Conservation (phyloP, 2,888 invertebrate genomes). For the Lymantria dispar region DNA sequence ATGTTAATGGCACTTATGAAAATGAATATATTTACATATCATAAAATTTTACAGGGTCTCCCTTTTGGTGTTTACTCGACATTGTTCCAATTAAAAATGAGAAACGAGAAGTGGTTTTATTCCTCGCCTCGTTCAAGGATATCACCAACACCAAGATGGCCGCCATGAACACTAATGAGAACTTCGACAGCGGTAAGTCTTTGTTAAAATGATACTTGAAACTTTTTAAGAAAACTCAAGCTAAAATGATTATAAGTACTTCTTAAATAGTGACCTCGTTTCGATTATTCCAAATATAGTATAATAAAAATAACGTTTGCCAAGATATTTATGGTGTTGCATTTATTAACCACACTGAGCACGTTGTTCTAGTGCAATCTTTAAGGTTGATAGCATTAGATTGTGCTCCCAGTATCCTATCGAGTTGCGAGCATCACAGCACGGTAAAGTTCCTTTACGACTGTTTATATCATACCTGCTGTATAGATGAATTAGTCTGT, state of each 20-base stretch:
- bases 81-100: slow-evolving; percentile 99
- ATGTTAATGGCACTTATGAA: slow-evolving; percentile 12
- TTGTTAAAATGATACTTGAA: slow-evolving; percentile 36
- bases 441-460: slow-evolving; percentile 72
- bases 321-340: slow-evolving; percentile 40
- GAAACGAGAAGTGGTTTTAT: slow-evolving; percentile 97
- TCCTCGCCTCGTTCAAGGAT: slow-evolving; percentile 98
- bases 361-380: slow-evolving; percentile 67
- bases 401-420: slow-evolving; percentile 68
- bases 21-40: slow-evolving; percentile 34
- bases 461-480: slow-evolving; percentile 45
- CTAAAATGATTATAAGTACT: slow-evolving; percentile 35
- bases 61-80: slow-evolving; percentile 98
- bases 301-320: slow-evolving; percentile 19
- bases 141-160: slow-evolving; percentile 96
- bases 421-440: slow-evolving; percentile 70
- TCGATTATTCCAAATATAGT: slow-evolving; percentile 33
- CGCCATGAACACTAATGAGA: slow-evolving; percentile 91
- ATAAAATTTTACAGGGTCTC: slow-evolving; percentile 85
- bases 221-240: slow-evolving; percentile 44
- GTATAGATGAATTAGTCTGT: slow-evolving; percentile 50
- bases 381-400: slow-evolving; percentile 63
- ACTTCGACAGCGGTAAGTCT: slow-evolving; percentile 93
- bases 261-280: slow-evolving; percentile 33
- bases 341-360: slow-evolving; percentile 61